These are phyloP conservation scores for Steatornis caripensis DNA, from an alignment of 2,113 vertebrate genomes.

Conservation along the genomic window DNA sequence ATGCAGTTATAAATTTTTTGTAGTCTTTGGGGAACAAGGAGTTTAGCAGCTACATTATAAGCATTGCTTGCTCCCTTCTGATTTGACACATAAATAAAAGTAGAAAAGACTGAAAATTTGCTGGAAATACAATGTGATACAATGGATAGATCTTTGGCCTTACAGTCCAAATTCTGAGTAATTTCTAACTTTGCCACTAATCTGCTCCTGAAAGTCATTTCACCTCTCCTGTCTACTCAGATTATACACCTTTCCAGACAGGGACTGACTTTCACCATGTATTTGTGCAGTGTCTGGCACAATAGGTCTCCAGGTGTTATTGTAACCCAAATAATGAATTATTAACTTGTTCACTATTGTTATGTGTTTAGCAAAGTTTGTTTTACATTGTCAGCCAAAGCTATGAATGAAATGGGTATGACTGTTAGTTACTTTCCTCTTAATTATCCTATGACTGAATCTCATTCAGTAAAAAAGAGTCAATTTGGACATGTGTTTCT, in stretches of 20 bases:
- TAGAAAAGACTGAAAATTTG: background rate
- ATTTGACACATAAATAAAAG: background rate
- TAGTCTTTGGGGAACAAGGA: background rate
- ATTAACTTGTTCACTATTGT: background rate
- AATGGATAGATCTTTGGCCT: background rate
- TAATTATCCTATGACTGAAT: background rate
- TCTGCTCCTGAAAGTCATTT: background rate
- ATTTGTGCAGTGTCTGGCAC: background rate
- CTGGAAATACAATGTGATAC: background rate
- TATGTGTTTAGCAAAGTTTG: background rate
- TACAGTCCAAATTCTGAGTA: background rate
- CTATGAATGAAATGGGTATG: background rate
- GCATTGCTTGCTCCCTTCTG: background rate
- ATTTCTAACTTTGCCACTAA: background rate
- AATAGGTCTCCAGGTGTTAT: background rate
- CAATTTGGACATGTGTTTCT: background rate
- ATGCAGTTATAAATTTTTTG: background rate
- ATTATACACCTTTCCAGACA: background rate
- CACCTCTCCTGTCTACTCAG: background rate
- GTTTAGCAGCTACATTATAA: background rate
- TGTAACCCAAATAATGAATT: background rate
- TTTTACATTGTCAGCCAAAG: background rate
- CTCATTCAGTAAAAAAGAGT: background rate
- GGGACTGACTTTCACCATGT: background rate
- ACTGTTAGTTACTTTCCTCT: background rate